Conservation (phyloP, 2,888 invertebrate genomes). For the Cosmopolites sordidus region DNA sequence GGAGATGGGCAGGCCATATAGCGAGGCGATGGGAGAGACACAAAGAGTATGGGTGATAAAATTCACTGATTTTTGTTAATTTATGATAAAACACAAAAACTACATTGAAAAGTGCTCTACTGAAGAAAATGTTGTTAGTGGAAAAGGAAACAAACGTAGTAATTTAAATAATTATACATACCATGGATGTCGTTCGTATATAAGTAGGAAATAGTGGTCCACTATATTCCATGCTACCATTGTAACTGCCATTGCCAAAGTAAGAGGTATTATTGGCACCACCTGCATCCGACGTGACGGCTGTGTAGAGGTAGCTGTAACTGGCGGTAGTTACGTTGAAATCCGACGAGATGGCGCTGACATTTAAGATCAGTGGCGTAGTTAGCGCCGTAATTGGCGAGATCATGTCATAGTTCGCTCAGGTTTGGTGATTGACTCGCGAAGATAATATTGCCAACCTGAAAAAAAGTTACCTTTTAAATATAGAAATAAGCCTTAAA, state of each 20-base stretch:
- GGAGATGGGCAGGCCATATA: too few relatives aligned
- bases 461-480: too few relatives aligned
- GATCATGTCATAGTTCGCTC: conserved; percentile 44
- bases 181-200: conserved; percentile 81
- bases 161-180: too few relatives aligned
- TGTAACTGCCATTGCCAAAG: conserved; percentile 12
- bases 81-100: too few relatives aligned
- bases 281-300: conserved; percentile 27
- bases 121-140: too few relatives aligned
- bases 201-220: conserved; percentile 67
- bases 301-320: conserved; percentile 37
- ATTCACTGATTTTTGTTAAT: too few relatives aligned
- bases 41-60: too few relatives aligned
- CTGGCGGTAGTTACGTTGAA: conserved; percentile 31
- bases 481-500: too few relatives aligned
- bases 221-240: conserved; percentile 17
- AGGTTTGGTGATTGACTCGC: conserved; percentile 8
- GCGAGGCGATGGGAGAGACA: too few relatives aligned
- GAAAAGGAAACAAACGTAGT: too few relatives aligned
- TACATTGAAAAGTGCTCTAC: too few relatives aligned
- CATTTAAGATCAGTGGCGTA: conserved; percentile 31
- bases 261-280: conserved; percentile 6
- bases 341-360: conserved; percentile 32
- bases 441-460: not conserved
- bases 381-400: conserved; percentile 40